These are phyloP conservation scores for Sebastes vulpes DNA, from an alignment of 2,797 vertebrate genomes.

Conservation along the genomic window DNA sequence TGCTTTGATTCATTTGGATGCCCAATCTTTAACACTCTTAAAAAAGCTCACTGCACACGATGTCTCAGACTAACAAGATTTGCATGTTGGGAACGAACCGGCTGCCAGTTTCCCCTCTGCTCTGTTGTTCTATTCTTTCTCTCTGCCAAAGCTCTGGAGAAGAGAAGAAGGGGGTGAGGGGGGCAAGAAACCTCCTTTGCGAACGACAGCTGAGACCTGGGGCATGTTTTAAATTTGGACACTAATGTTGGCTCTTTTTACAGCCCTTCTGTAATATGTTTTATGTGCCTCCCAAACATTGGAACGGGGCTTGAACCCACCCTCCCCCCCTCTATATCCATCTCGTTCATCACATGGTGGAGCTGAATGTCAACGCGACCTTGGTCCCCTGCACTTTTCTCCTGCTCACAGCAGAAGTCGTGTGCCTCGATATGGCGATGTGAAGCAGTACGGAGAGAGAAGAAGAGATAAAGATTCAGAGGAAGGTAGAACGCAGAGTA, in stretches of 20 bases:
- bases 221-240: conserved; percentile 83
- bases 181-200: conserved; percentile 45
- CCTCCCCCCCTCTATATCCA: conserved; percentile 36
- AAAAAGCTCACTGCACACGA: conserved; percentile 14
- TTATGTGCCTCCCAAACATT: conserved; percentile 70
- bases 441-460: not conserved
- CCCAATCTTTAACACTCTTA: conserved; percentile 10
- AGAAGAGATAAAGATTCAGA: not conserved
- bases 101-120: conserved; percentile 58
- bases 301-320: conserved; percentile 41
- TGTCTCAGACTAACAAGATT: conserved; percentile 57
- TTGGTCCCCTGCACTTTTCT: conserved; percentile 45
- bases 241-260: conserved; percentile 70
- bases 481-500: not conserved
- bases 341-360: conserved; percentile 68
- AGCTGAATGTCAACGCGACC: conserved; percentile 65
- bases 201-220: conserved; percentile 74
- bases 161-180: not conserved
- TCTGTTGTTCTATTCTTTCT: conserved; percentile 61
- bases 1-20: conserved; percentile 8
- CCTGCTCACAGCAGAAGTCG: conserved; percentile 38
- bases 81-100: conserved; percentile 56
- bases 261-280: conserved; percentile 71
- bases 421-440: conserved; percentile 36
- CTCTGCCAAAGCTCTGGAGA: conserved; percentile 65